A percentile compares a stretch with the other conserved stretches of the same genome.
phyloP scores from a whole-genome alignment of 2,797 vertebrate species.

The Siniperca undulata region DNA sequence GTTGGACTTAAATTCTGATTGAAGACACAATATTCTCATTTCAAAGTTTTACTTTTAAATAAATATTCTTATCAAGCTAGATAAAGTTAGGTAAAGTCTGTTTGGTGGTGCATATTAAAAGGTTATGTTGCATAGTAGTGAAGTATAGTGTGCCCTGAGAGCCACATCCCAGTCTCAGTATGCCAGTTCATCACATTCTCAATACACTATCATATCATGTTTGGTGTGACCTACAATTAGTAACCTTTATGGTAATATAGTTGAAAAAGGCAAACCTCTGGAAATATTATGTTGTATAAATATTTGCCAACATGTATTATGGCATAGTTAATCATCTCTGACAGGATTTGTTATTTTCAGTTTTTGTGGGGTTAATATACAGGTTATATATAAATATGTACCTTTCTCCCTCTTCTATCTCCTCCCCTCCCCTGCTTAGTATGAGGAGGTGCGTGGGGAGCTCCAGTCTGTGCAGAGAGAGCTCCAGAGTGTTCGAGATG shows the following conservation, averaged over 20 bases:
- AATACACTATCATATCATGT: background rate
- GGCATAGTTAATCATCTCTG: background rate
- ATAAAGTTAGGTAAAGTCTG: background rate
- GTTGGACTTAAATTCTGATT: background rate
- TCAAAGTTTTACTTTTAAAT: background rate
- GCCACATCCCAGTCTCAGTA: background rate
- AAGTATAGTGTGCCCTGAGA: background rate
- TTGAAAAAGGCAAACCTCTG: background rate
- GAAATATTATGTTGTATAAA: background rate
- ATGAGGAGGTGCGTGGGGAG: conserved; percentile 83
- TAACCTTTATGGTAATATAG: background rate
- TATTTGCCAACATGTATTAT: background rate
- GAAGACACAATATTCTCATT: background rate
- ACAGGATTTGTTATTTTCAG: conserved; percentile 4
- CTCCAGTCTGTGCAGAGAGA: conserved; percentile 79
- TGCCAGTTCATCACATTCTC: background rate
- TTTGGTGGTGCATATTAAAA: background rate
- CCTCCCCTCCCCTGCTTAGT: conserved; percentile 53
- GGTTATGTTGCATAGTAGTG: too few relatives aligned
- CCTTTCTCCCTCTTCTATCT: background rate
- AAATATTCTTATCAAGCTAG: background rate
- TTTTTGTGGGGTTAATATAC: background rate
- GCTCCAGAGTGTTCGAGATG: conserved; percentile 78
- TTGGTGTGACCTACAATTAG: background rate
- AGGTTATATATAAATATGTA: background rate